A percentile compares a stretch with the other conserved stretches of the same genome.
Conservation (phyloP, 1,140 invertebrate genomes). For the Archegozetes longisetosus region DNA sequence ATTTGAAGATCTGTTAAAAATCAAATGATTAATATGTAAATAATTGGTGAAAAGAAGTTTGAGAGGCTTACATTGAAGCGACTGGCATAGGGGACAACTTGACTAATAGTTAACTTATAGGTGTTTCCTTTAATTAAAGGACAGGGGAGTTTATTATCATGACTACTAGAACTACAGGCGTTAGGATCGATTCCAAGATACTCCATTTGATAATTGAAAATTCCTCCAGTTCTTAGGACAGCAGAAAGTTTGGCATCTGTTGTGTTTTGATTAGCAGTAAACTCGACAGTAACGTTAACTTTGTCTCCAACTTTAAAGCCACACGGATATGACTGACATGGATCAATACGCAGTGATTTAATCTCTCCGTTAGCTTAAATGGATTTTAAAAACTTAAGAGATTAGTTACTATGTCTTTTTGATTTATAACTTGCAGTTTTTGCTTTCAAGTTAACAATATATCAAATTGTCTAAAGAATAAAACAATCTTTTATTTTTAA, state of each 20-base stretch:
- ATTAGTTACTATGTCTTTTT: no score
- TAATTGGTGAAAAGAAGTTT: background rate
- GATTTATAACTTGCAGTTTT: no score
- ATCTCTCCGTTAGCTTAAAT: conserved; percentile 12
- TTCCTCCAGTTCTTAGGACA: background rate
- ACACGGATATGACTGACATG: conserved; percentile 6
- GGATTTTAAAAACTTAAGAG: no score
- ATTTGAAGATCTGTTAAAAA: background rate
- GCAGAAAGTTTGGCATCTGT: background rate
- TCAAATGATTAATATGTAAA: background rate
- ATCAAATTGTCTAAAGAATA: no score
- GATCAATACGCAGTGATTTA: conserved; percentile 1
- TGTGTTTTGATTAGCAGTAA: background rate
- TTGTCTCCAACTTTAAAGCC: background rate
- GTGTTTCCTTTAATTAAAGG: background rate
- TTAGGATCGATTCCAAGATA: background rate
- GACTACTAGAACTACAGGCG: background rate
- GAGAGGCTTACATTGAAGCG: background rate
- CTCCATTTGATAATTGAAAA: background rate
- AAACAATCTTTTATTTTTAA: no score
- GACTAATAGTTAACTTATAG: background rate
- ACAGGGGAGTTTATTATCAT: background rate
- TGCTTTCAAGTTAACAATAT: no score
- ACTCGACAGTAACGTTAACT: conserved; percentile 3
- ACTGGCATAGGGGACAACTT: background rate